Evolutionary conservation across 2,888 invertebrate species (phyloP), one percentile per base, ranked within the genome.

Genomic region (Epirrhoe tristata): DNA sequence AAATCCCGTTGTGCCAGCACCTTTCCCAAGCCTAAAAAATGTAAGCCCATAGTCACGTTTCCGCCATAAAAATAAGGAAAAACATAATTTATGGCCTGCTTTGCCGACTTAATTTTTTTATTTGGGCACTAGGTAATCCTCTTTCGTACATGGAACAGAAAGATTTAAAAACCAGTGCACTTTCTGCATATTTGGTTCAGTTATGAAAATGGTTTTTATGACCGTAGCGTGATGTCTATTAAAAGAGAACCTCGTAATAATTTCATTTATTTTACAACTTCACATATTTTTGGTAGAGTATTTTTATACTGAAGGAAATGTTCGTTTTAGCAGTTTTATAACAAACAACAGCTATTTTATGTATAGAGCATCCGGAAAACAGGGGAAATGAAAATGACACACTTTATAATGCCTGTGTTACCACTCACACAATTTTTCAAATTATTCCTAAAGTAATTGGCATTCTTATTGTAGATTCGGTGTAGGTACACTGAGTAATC

Each of bases 31-130:
- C 58, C 63, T 67, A 60, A 66, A 68, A 69, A 73, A 69, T 63
- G 36, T 69, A 46, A 63, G 68, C 63, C 60, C 61, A 68, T 56
- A 72, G 73, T 74, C 71, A 74, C 73, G 73, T 72, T 67, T 62
- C 59, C 51, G 66, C 70, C 65, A 70, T 74, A 74, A 71, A 72
- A 69, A 70, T 73, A 70, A 66, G 68, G 63, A 61, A 70, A 73
- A 71, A 70, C 63, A 69, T 70, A 61, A 69, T 73, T 70, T 70
- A 71, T 63, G 58, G 62, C 52, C 62, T 58, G 65, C 68, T 63
- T 58, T 67, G 57, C 59, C 39, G 65, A 69, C 54, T 67, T 73
- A 60, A 58, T 72, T 69, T 70, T 63, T 71, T 70, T 70, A 67
- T 63, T 67, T 51, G 43, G 57, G 46, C 62, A 54, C 62, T 70